Evolutionary conservation across 2,113 vertebrate genomes (phyloP), one percentile per base, ranked within the genome.

Genomic region (Istiophorus platypterus): DNA sequence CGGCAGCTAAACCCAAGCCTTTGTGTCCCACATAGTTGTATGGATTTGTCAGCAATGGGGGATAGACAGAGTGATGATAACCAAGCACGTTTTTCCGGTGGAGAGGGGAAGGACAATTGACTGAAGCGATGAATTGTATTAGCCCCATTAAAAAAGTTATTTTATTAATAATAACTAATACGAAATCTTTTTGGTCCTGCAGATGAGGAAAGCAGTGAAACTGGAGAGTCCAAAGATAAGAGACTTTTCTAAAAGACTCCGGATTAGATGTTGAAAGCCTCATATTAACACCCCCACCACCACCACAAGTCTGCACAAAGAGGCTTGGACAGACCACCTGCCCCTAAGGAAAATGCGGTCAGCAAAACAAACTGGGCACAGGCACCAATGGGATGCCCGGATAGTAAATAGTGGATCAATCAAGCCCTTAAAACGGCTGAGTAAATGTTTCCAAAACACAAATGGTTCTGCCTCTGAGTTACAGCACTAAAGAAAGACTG

Each of bases 21-120:
- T 95, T 95, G 94, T 95, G 81, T 88, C 84, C 77, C 88, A 91
- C 89, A 92, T 93, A 92, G 94, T 90, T 93, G 80, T 90, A 82
- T 92, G 89, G 91, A 94, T 92, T 91, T 90, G 90, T 94, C 91
- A 92, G 91, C 92, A 92, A 41, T 90, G 78, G 80, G 74, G n/a
- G 80, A 37, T 45, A 76, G 59, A 77, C 61, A 62, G 83, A 42
- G 65, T 61, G 72, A 81, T 88, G 84, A 90, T 86, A 90, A 85
- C 73, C 72, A 82, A 85, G 87, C 87, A 87, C 31, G 57, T 87
- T 89, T 91, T 91, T 85, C 85, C 65, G 13, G 73, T 83, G 58
- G 64, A 76, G 73, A 74, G 72, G 57, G 57, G 63, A 81, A 67
- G 64, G 58, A 76, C 84, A 80, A 78, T 76, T 77, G 78, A 79